Conservation (phyloP, 2,888 invertebrate genomes). For the Sicus ferrugineus region DNA sequence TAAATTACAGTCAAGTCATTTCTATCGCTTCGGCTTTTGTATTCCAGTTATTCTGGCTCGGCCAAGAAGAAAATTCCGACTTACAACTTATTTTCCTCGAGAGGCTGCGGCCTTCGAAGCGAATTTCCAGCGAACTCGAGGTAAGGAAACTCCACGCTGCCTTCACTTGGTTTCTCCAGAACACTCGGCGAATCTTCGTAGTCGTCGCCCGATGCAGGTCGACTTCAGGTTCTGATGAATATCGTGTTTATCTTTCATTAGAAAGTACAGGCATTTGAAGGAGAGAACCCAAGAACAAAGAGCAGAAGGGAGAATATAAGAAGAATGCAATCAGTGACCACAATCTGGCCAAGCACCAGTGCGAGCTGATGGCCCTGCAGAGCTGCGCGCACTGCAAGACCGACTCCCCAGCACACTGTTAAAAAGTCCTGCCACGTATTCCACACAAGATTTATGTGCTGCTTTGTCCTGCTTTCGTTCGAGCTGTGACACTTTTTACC, state of each 20-base stretch:
- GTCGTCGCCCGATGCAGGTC: neutral
- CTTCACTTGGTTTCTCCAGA: conserved; percentile 6
- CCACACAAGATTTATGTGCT: no score
- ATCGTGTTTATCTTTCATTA: conserved; percentile 52
- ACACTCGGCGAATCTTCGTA: conserved; percentile 5
- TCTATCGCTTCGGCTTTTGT: neutral
- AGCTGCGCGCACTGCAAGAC: neutral
- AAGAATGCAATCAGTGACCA: conserved; percentile 53
- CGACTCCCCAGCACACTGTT: no score
- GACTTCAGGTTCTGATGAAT: neutral
- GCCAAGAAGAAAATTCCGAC: no score
- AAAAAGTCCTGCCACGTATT: no score
- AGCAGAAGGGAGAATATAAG: conserved; percentile 35
- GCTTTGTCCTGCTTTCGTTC: no score
- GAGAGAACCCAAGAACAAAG: conserved; percentile 40
- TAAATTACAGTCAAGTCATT: conserved; percentile 3
- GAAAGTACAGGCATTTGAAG: conserved; percentile 41
- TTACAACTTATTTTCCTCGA: conserved; percentile 56
- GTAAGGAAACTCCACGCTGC: neutral
- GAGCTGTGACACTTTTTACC: no score
- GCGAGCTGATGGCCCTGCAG: neutral
- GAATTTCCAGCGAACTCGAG: conserved; percentile 1
- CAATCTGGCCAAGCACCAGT: conserved; percentile 43
- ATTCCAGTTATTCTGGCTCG: neutral
- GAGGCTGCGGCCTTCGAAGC: conserved; percentile 27